Conservation (phyloP, 2,113 vertebrate genomes). For the Chlamydotis undulata region DNA sequence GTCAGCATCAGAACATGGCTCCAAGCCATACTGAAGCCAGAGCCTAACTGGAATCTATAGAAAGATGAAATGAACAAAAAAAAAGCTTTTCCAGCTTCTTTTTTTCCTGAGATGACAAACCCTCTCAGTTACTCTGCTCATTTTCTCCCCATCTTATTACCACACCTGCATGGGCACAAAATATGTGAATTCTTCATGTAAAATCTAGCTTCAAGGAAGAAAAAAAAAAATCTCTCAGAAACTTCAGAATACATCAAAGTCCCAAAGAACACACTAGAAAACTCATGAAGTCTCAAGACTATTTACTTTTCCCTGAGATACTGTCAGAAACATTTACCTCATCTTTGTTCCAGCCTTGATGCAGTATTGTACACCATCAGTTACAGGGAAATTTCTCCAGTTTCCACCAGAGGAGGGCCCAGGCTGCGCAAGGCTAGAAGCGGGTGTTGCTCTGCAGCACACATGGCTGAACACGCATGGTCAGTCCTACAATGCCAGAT, state of each 20-base stretch:
- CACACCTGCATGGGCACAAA: neutral
- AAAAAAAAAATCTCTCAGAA: neutral
- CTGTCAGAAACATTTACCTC: neutral
- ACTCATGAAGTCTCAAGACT: neutral
- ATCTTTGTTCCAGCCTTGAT: neutral
- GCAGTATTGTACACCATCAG: neutral
- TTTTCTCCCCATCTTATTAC: neutral
- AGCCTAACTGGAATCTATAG: neutral
- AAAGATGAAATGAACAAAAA: neutral
- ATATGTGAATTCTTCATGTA: neutral
- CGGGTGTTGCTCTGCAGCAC: neutral
- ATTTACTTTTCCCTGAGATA: neutral
- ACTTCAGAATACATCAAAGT: neutral
- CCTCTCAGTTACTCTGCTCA: neutral
- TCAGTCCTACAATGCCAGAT: rapidly evolving
- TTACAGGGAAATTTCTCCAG: neutral
- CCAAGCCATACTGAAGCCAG: rapidly evolving
- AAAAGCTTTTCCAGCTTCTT: neutral
- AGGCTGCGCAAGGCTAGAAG: neutral
- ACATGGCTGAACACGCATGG: rapidly evolving
- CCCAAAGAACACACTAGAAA: neutral
- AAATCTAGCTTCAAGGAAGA: neutral
- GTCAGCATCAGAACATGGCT: neutral
- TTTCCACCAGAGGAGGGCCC: neutral
- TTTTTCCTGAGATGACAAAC: neutral